Base-by-base conservation (phyloP, 1,140 invertebrate genomes). In the Polyergus mexicanus region DNA sequence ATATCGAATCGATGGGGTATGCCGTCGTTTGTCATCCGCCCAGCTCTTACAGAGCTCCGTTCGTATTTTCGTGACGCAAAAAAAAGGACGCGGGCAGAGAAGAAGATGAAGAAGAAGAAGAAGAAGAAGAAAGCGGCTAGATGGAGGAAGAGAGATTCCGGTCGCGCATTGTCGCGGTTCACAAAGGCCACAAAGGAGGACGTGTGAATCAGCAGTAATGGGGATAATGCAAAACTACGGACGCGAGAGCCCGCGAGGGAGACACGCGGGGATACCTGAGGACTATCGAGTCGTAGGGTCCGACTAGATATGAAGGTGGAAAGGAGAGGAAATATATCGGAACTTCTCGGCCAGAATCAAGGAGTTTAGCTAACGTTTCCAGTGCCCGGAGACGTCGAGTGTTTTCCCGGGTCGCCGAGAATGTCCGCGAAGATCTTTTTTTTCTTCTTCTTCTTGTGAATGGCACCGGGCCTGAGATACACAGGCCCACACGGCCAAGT, bases 191-290 rank as follows among this genome's bases (percentile, higher is more conserved):
- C 92, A 94, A 94, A 92, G 91, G 89, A 89, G 83, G 88, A 94
- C 91, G 93, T 94, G 94, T 94, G 94, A 94, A 94, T 94, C 94
- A 94, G 94, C 94, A 94, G 90, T 93, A 93, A 94, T 94, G 91
- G 92, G 90, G 89, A 94, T 94, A 94, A 94, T 94, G 93, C 93
- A 93, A 94, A 93, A 94, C 88, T 92, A 89, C 88, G 89, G 86
- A 84, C 58, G 83, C 90, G 80, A 58, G 54, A 75, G 54, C 35
- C 35, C 35, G 60, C 51, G 62, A 85, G 88, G 65, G 77, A 78
- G 78, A 75, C 84, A 65, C 77, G 86, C 54, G 41, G 80, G 51
- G 44, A 71, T 86, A 83, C 78, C 78, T 83, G 78, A 72, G 68
- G 77, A 68, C 51, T 83, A 83, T 83, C 77, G 78, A 81, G 72